Evolutionary conservation across 2,888 invertebrate genomes (phyloP), one percentile per base, ranked within the genome.

Genomic region (Aricia artaxerxes): DNA sequence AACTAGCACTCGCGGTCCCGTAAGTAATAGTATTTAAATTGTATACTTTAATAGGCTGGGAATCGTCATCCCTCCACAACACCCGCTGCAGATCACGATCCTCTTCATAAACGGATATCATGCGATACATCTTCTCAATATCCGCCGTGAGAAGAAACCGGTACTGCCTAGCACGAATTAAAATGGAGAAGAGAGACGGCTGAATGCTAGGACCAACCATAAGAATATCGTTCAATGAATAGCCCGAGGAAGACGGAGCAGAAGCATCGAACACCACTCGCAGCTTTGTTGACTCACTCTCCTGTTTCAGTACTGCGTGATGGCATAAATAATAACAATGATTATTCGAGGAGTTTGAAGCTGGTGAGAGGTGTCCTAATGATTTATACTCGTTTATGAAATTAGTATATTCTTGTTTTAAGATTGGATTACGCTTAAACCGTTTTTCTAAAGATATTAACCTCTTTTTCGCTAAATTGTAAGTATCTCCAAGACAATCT

Each of bases 11-110:
- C 5, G 85, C 82, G 1, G 84, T 85, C 0, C 89, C 87, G 75
- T 89, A 89, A 1, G 86, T 89, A 5, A 88, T 83, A 1, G 85
- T 86, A 77, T 85, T 85, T 4, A 87, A 80, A 4, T 80, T 73
- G 35, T 82, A 82, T 0, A 81, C 80, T 78, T 80, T 53, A 0
- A 84, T 80, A 1, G 83, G 81, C 16, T 77, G 6, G 4, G 80
- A 73, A 38, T 83, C 82, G 24, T 82, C 35, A 1, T 82, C 82
- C 73, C 85, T 75, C 84, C 84, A 85, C 38, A 84, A 40, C 7
- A 84, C 84, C 0, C 79, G 73, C 38, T 84, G 83, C 2, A 83
- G 38, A 60, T 81, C 53, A 9, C 81, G 79, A 72, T 81, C 79
- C 16, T 73, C 16, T 9, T 79, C 78, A 38, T 79, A 7, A 5